Evolutionary conservation across 2,888 invertebrate species (phyloP).

Genomic region (Dascillus cervinus): DNA sequence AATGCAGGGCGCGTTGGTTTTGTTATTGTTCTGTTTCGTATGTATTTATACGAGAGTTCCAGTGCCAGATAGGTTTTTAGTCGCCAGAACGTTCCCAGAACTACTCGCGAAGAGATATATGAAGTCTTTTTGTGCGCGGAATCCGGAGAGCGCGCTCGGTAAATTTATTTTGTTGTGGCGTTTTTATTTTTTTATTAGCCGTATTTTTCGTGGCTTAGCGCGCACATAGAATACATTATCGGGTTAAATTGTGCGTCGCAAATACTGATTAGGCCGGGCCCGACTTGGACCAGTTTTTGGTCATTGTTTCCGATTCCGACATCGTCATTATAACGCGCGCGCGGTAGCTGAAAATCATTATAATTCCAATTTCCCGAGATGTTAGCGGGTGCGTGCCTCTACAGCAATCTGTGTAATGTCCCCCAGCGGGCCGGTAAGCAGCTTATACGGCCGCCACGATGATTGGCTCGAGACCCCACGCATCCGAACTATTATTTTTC

Average conservation of each 20-base stretch:
- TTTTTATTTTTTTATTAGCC: slow-evolving; percentile 24
- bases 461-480: slow-evolving; percentile 33
- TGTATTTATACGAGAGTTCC: slow-evolving; percentile 32
- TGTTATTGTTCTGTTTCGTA: slow-evolving; percentile 32
- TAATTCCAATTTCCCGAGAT: slow-evolving; percentile 24
- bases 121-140: slow-evolving; percentile 30
- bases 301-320: slow-evolving; percentile 9
- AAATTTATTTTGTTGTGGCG: slow-evolving; percentile 25
- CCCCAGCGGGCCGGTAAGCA: slow-evolving; percentile 37
- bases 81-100: slow-evolving; percentile 25
- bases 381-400: slow-evolving; percentile 25
- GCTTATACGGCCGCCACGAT: slow-evolving; percentile 35
- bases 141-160: slow-evolving; percentile 19
- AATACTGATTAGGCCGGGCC: slow-evolving; percentile 16
- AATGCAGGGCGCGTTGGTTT: slow-evolving; percentile 20
- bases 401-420: slow-evolving; percentile 40
- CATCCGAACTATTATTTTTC: slow-evolving; percentile 31
- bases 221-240: slow-evolving; percentile 24
- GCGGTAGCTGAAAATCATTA: slow-evolving; percentile 22
- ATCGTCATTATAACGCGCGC: slow-evolving; percentile 16
- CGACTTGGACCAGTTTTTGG: no score
- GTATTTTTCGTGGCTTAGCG: slow-evolving; percentile 23
- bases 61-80: slow-evolving; percentile 26
- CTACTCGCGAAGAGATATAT: slow-evolving; percentile 29
- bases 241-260: slow-evolving; percentile 21